Conservation (phyloP, 2,113 vertebrate genomes). For the Cyprinodon tularosa region DNA sequence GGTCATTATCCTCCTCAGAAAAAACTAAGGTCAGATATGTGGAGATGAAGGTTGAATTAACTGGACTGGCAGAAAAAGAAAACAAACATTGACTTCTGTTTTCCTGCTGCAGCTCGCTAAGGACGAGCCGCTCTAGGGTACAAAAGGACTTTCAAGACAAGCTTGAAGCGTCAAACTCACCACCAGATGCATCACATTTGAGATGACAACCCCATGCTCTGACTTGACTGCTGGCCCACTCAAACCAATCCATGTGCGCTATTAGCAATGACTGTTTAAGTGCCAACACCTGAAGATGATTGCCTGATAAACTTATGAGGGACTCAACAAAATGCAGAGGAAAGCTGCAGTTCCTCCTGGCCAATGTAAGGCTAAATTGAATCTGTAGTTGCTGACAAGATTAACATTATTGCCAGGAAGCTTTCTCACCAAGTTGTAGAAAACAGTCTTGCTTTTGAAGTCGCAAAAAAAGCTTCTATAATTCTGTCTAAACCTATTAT, state of each 20-base stretch:
- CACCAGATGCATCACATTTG: slow-evolving; percentile 23
- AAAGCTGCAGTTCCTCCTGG: slow-evolving; percentile 21
- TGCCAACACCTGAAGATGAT: slow-evolving; percentile 11
- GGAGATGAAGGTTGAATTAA: not conserved
- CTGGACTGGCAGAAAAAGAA: not conserved
- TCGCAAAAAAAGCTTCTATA: too few species aligned
- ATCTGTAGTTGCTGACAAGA: not conserved
- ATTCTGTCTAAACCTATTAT: too few species aligned
- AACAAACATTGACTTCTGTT: not conserved
- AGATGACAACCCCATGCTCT: not conserved
- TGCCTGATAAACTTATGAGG: slow-evolving; percentile 13
- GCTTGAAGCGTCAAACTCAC: slow-evolving; percentile 28
- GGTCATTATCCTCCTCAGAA: slow-evolving; percentile 8
- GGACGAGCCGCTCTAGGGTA: slow-evolving; percentile 15
- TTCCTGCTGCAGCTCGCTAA: slow-evolving; percentile 19
- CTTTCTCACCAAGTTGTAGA: too few species aligned
- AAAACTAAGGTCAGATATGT: slow-evolving; percentile 23
- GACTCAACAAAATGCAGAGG: slow-evolving; percentile 23
- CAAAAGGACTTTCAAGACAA: slow-evolving; percentile 29
- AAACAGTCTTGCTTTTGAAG: too few species aligned
- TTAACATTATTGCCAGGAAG: not conserved
- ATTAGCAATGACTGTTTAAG: slow-evolving; percentile 28
- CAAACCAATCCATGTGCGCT: slow-evolving; percentile 22
- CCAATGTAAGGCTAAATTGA: slow-evolving; percentile 17
- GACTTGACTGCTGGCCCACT: not conserved